These are phyloP conservation scores for Bombus soroeensis DNA, from an alignment of 1,140 invertebrate species.

Conservation along the genomic window DNA sequence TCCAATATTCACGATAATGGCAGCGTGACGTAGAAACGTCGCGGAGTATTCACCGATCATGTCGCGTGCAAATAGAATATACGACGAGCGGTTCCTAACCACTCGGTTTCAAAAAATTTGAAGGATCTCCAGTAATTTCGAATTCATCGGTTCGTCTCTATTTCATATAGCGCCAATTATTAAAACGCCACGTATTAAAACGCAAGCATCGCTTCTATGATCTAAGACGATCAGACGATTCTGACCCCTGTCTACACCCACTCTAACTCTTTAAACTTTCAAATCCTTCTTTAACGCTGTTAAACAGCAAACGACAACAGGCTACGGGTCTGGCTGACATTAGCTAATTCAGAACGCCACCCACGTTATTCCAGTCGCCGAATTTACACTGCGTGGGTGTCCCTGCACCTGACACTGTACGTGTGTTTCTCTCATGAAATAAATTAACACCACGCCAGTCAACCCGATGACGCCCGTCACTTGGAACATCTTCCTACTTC, in stretches of 20 bases:
- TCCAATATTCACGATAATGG: conserved; percentile 61
- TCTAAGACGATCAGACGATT: too few species aligned
- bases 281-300: too few species aligned
- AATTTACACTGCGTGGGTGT: conserved; percentile 63
- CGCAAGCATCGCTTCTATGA: too few species aligned
- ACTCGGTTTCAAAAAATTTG: background rate
- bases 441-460: conserved; percentile 16
- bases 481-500: background rate
- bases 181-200: too few species aligned
- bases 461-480: conserved; percentile 11
- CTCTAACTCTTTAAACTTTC: too few species aligned
- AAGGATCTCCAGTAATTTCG: background rate
- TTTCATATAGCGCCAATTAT: background rate
- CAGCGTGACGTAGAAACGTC: conserved; percentile 34
- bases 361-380: conserved; percentile 59
- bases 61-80: conserved; percentile 54
- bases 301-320: too few species aligned
- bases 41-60: conserved; percentile 39
- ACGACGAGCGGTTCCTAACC: conserved; percentile 20
- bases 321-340: conserved; percentile 19
- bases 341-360: conserved; percentile 61
- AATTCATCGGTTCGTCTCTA: background rate
- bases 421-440: conserved; percentile 6
- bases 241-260: too few species aligned
- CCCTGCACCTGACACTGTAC: conserved; percentile 48